phyloP scores from a whole-genome alignment of 2,797 vertebrate species.

The Rhadinocentrus ornatus region DNA sequence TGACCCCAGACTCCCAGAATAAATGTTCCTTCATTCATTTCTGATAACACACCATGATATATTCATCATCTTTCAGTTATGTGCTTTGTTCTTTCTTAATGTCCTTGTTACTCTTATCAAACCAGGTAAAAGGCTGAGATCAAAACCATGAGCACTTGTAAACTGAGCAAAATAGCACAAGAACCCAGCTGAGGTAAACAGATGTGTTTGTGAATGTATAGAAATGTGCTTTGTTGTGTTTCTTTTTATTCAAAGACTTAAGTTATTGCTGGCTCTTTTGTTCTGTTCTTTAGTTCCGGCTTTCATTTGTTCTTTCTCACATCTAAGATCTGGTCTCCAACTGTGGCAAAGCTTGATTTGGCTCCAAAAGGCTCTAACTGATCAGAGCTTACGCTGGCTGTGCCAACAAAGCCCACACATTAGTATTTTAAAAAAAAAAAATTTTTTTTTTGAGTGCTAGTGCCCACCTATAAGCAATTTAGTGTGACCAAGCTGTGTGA shows the following conservation, averaged over 20 bases:
- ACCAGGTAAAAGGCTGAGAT: background rate
- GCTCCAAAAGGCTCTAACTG: slow-evolving; percentile 28
- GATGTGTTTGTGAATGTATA: background rate
- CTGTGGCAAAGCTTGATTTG: slow-evolving; percentile 38
- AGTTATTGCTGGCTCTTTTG: background rate
- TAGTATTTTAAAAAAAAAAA: no score
- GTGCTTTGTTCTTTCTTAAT: slow-evolving; percentile 2
- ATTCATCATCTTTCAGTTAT: background rate
- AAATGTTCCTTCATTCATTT: slow-evolving; percentile 12
- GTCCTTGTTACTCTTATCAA: background rate
- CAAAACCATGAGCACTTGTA: background rate
- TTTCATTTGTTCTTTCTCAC: slow-evolving; percentile 19
- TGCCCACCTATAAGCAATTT: slow-evolving; percentile 45
- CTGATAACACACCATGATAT: background rate
- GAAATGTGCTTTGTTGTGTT: background rate
- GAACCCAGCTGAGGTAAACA: background rate
- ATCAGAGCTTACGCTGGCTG: slow-evolving; percentile 24
- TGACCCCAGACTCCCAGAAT: slow-evolving; percentile 31
- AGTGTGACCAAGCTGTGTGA: slow-evolving; percentile 41
- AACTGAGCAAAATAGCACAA: background rate
- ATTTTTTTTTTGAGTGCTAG: slow-evolving; percentile 11
- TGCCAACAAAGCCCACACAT: slow-evolving; percentile 31
- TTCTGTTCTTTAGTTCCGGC: slow-evolving; percentile 8
- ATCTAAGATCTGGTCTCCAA: slow-evolving; percentile 16
- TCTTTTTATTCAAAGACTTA: background rate